These are phyloP conservation scores for Chanos chanos DNA, from an alignment of 2,797 vertebrate species.

Conservation along the genomic window DNA sequence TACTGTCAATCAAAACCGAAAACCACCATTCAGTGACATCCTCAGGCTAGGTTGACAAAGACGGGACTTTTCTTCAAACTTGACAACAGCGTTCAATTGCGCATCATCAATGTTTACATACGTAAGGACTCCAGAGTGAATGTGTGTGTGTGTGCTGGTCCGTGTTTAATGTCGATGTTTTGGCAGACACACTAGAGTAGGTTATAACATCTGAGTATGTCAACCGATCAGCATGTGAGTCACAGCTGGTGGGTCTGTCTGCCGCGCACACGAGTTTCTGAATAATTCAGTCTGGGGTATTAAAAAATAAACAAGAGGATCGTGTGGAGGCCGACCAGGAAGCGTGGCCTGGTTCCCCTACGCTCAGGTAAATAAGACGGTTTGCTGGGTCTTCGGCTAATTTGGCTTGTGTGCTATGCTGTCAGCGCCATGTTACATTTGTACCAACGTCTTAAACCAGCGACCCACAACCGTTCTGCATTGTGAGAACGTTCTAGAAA, in stretches of 20 bases:
- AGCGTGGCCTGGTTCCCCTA: neutral
- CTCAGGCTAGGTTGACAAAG: neutral
- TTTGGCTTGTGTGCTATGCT: slow-evolving; percentile 14
- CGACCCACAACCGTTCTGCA: neutral
- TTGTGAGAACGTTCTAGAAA: neutral
- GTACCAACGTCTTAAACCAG: slow-evolving; percentile 5
- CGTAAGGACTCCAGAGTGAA: neutral
- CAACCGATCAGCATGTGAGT: slow-evolving; percentile 21
- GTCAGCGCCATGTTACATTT: slow-evolving; percentile 9
- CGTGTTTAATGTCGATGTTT: neutral
- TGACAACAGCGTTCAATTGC: too few species aligned
- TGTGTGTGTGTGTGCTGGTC: neutral
- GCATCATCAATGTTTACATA: neutral
- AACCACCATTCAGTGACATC: too few species aligned
- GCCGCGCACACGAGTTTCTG: slow-evolving; percentile 24
- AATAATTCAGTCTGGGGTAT: slow-evolving; percentile 64
- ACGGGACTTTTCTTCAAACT: too few species aligned
- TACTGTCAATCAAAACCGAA: too few species aligned
- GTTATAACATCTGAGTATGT: neutral
- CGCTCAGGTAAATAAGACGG: slow-evolving; percentile 1
- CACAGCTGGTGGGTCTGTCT: slow-evolving; percentile 40
- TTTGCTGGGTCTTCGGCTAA: slow-evolving; percentile 39
- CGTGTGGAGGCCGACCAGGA: slow-evolving; percentile 26
- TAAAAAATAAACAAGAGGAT: slow-evolving; percentile 45
- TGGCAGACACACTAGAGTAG: neutral